Evolutionary conservation across 2,888 invertebrate genomes (phyloP), one percentile per base, ranked within the genome.

Genomic region (Acleris sparsana): DNA sequence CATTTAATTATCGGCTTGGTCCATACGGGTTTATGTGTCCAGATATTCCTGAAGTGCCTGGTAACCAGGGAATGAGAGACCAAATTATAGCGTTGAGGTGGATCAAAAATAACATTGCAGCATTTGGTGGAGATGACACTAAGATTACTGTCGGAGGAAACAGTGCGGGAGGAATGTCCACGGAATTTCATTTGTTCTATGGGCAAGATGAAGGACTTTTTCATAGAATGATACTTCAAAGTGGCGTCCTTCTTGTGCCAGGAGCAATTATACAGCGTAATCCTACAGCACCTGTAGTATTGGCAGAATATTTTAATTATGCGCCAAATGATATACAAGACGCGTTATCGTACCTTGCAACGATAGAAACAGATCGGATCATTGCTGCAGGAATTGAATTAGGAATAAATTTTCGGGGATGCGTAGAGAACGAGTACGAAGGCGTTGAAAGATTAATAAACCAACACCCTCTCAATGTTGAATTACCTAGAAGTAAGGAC

Each of bases 51-150:
- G 62, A 63, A n/a, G 63, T 68, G 9, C 62, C 70, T 1, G 71
- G 70, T 13, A 71, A 71, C 53, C 56, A 63, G 49, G 71, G 70
- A 1, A 5, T 71, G 7, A 70, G 67, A 61, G 71, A 71, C 61
- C 70, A 70, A 63, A 11, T 62, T 1, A 18, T 53, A 11, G 68
- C 68, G 1, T 43, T 71, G 20, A 25, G 46, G 29, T 70, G 71
- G 71, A 46, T 70, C 3, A 66, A 65, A 11, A 57, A 65, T 1
- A 70, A 71, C 56, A 71, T 71, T 13, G 62, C 29, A 43, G n/a
- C 44, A 3, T 71, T 71, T 22, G 65, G 67, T 20, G 71, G 71
- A 20, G 69, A 71, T 52, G 33, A 16, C 1, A 57, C 53, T 7
- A 46, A 46, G 44, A 65, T 70, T 16, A 69, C 69, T 5, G 9